Percentiles rank a stretch among this genome's conserved stretches.
Conservation (phyloP, 2,113 vertebrate genomes). For the Dipodomys ordii region DNA sequence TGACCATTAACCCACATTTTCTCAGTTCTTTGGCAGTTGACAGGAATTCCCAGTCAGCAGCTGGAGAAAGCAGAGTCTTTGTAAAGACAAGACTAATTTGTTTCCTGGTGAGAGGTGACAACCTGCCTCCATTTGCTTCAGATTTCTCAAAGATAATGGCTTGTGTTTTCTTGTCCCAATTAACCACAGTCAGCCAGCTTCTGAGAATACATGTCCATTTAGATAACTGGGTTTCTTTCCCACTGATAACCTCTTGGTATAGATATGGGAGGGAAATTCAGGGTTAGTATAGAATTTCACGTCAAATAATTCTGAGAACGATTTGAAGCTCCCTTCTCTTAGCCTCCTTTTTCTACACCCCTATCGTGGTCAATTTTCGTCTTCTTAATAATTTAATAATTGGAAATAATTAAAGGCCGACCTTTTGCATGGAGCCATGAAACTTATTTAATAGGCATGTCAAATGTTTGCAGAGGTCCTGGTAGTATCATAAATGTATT, state of each 20-base stretch:
- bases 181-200: slow-evolving; percentile 64
- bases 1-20: neutral
- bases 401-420: neutral
- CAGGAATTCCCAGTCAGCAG: slow-evolving; percentile 2
- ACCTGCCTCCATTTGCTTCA: slow-evolving; percentile 48
- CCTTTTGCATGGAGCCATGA: neutral
- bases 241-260: neutral
- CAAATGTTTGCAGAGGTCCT: neutral
- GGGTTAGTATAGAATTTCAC: neutral
- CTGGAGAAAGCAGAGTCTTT: neutral
- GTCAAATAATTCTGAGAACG: slow-evolving; percentile 3
- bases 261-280: slow-evolving; percentile 27
- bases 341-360: neutral
- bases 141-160: slow-evolving; percentile 71
- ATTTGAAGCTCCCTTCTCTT: neutral
- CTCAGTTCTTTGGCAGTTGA: neutral
- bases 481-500: neutral
- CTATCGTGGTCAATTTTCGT: neutral
- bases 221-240: slow-evolving; percentile 15
- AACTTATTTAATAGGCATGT: neutral
- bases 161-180: slow-evolving; percentile 62
- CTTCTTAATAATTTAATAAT: neutral
- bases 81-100: slow-evolving; percentile 67
- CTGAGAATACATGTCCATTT: slow-evolving; percentile 20
- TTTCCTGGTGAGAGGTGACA: slow-evolving; percentile 65